Evolutionary conservation across 2,888 invertebrate genomes (phyloP).

Genomic region (Parnassius orleans): DNA sequence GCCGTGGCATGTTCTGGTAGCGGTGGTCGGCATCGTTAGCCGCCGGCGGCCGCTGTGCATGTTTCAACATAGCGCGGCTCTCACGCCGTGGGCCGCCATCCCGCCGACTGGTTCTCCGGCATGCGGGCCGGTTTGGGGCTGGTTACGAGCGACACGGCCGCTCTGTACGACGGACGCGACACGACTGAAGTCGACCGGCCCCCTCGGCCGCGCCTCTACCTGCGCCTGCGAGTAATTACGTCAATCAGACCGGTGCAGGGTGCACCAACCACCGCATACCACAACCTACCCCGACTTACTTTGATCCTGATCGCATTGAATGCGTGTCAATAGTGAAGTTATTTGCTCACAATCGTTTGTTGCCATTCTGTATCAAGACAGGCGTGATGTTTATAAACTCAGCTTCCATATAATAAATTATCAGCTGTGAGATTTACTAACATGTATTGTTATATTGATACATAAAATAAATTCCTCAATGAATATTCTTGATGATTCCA

Average conservation of each 20-base stretch:
- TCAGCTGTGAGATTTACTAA: too few relatives aligned
- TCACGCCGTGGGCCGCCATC: constrained; percentile 68
- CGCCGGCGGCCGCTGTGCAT: constrained; percentile 83
- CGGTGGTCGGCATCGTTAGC: constrained; percentile 77
- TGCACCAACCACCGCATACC: constrained; percentile 39
- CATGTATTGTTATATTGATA: too few relatives aligned
- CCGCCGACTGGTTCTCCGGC: constrained; percentile 68
- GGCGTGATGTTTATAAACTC: neutral
- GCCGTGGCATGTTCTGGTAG: constrained; percentile 80
- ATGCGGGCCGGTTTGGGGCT: constrained; percentile 51
- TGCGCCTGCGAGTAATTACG: constrained; percentile 62
- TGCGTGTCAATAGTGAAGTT: constrained; percentile 12
- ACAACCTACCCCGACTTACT: constrained; percentile 15
- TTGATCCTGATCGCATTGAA: constrained; percentile 3
- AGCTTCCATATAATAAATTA: too few relatives aligned
- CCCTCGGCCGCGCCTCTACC: constrained; percentile 37
- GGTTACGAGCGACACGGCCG: constrained; percentile 44
- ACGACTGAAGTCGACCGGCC: constrained; percentile 46
- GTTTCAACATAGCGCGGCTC: constrained; percentile 85
- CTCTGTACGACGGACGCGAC: constrained; percentile 52
- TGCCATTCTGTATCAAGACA: neutral
- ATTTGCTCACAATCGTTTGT: constrained; percentile 16
- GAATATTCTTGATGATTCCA: too few relatives aligned
- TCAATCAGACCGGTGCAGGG: constrained; percentile 51
- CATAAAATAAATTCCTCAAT: too few relatives aligned